Conservation (phyloP, 2,797 vertebrate species). For the Eutrigla gurnardus region DNA sequence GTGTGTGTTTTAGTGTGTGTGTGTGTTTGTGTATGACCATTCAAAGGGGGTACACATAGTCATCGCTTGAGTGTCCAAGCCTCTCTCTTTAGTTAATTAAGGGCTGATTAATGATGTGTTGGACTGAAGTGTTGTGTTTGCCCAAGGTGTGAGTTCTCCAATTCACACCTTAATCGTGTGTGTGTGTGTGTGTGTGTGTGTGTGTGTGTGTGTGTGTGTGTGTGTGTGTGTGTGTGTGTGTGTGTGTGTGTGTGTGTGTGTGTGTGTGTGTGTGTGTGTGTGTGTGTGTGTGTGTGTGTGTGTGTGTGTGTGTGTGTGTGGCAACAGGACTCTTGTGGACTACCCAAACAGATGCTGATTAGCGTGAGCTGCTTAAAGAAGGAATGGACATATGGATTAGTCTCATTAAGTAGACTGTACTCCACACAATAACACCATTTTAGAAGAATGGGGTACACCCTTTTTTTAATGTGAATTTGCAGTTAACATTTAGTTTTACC, state of each 20-base stretch:
- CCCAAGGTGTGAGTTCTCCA: constrained; percentile 79
- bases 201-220: constrained; percentile 12
- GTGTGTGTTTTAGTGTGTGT: constrained; percentile 39
- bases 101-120: constrained; percentile 82
- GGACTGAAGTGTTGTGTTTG: constrained; percentile 76
- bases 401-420: constrained; percentile 70
- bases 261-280: neutral
- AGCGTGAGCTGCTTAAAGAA: constrained; percentile 83
- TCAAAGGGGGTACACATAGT: constrained; percentile 34
- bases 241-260: too few species aligned
- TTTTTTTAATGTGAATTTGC: constrained; percentile 27
- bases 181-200: constrained; percentile 4
- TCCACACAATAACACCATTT: constrained; percentile 38
- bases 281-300: constrained; percentile 23
- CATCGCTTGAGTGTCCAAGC: constrained; percentile 58
- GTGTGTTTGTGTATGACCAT: constrained; percentile 47
- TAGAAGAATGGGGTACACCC: constrained; percentile 33
- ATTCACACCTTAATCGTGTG: constrained; percentile 79
- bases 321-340: constrained; percentile 71
- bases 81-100: constrained; percentile 78
- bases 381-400: constrained; percentile 77
- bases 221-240: neutral
- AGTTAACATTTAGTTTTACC: constrained; percentile 10
- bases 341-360: constrained; percentile 81
- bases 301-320: constrained; percentile 37